Evolutionary conservation across 2,797 vertebrate genomes (phyloP).

Genomic region (Muraenolepis orangiensis): DNA sequence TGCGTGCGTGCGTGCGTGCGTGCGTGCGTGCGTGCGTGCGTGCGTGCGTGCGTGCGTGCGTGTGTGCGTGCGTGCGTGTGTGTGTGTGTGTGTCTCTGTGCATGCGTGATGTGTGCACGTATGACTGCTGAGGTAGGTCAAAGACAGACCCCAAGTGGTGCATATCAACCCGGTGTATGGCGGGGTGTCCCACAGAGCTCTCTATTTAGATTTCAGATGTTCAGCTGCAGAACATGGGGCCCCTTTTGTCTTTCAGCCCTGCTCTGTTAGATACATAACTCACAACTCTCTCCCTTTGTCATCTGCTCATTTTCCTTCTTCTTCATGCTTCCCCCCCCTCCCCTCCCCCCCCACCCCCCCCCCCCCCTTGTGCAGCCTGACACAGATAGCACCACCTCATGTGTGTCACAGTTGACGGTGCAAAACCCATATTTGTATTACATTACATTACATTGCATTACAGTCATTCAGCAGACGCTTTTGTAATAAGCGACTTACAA

Average conservation of each 20-base stretch:
- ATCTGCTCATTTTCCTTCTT: not conserved
- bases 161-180: conserved; percentile 27
- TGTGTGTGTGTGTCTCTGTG: not conserved
- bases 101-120: not conserved
- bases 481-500: too few relatives aligned
- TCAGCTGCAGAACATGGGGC: conserved; percentile 6
- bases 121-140: conserved; percentile 3
- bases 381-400: not conserved
- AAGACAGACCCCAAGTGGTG: conserved; percentile 26
- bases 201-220: conserved; percentile 29
- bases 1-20: too few relatives aligned
- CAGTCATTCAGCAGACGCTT: too few relatives aligned
- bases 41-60: not conserved
- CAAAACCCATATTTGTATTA: too few relatives aligned
- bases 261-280: not conserved
- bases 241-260: conserved; percentile 53
- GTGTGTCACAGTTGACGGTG: not conserved
- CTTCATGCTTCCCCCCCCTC: not conserved
- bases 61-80: not conserved
- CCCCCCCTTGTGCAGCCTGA: not conserved
- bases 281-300: not conserved
- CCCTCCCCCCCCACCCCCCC: too few relatives aligned
- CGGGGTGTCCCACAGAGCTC: conserved; percentile 24
- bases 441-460: too few relatives aligned
- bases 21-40: too few relatives aligned